Evolutionary conservation across 2,113 vertebrate genomes (phyloP).

Genomic region (Plecotus auritus): DNA sequence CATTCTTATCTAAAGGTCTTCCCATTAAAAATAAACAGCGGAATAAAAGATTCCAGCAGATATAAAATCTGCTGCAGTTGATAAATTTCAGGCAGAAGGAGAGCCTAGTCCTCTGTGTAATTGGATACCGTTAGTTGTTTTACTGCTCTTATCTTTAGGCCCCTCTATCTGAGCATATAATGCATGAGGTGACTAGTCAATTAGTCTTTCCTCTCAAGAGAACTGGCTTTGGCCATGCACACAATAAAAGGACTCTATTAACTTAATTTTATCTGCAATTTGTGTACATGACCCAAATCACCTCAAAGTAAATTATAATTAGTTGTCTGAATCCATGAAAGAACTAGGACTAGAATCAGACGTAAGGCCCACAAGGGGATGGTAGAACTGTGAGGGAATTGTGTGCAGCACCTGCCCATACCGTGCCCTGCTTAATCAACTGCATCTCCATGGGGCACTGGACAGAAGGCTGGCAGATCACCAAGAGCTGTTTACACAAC

Average conservation of each 20-base stretch:
- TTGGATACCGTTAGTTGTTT: constrained; percentile 57
- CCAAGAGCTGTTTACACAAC: constrained; percentile 80
- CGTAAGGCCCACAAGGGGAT: not conserved
- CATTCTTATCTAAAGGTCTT: not conserved
- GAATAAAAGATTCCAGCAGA: not conserved
- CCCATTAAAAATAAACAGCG: not conserved
- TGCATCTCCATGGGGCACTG: constrained; percentile 66
- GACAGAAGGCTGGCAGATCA: constrained; percentile 66
- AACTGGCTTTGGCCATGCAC: constrained; percentile 22
- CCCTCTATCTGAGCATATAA: not conserved
- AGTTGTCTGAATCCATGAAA: constrained; percentile 17
- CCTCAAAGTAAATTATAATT: constrained; percentile 43
- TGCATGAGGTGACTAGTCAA: constrained; percentile 41
- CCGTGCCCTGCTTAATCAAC: constrained; percentile 71
- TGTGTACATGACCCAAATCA: constrained; percentile 61
- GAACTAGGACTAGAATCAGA: not conserved
- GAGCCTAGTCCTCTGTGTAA: constrained; percentile 50
- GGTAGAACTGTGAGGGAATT: constrained; percentile 38
- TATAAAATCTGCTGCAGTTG: constrained; percentile 11
- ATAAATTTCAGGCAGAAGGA: constrained; percentile 40
- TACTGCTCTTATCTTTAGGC: constrained; percentile 38
- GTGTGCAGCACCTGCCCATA: constrained; percentile 64
- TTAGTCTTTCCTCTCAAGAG: constrained; percentile 54
- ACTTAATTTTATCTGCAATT: constrained; percentile 55
- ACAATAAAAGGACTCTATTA: constrained; percentile 30